A percentile compares a stretch with the other conserved stretches of the same genome.
Evolutionary conservation across 2,797 vertebrate species (phyloP).

Genomic region (Helicolenus hilgendorfi): DNA sequence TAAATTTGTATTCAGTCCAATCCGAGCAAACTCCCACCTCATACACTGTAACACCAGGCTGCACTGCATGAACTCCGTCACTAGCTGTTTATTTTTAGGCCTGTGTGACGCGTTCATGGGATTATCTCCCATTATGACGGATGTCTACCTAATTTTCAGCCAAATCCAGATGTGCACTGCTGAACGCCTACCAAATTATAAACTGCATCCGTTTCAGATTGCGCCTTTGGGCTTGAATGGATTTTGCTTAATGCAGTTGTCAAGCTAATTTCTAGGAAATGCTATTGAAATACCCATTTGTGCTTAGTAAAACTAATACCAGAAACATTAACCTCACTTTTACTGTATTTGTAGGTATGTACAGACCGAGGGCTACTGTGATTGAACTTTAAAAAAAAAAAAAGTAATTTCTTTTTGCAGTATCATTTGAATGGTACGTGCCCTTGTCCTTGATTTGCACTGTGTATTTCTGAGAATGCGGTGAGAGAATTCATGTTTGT

Average conservation of each 20-base stretch:
- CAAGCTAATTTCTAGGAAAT: constrained; percentile 48
- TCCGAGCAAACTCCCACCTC: constrained; percentile 4
- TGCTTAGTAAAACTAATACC: constrained; percentile 19
- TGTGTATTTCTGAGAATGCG: background rate
- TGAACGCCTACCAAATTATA: constrained; percentile 32
- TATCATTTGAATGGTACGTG: background rate
- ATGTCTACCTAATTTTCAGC: constrained; percentile 58
- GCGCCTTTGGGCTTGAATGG: constrained; percentile 8
- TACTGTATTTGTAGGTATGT: background rate
- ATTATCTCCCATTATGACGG: constrained; percentile 59
- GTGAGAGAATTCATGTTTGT: background rate
- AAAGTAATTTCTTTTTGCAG: background rate
- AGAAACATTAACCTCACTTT: background rate
- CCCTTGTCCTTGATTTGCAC: constrained; percentile 2
- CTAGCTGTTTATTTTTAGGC: constrained; percentile 44
- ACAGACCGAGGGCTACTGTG: background rate
- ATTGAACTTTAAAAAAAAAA: background rate
- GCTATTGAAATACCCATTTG: constrained; percentile 14
- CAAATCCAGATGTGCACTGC: constrained; percentile 59
- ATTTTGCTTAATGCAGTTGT: constrained; percentile 29
- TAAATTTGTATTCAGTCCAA: constrained; percentile 13
- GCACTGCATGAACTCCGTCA: constrained; percentile 17
- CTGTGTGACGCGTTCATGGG: constrained; percentile 22
- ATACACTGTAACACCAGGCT: background rate
- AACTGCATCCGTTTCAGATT: constrained; percentile 48